These are phyloP conservation scores for Rhabdophis nuchalis DNA, from an alignment of 2,797 vertebrate genomes.

Conservation along the genomic window DNA sequence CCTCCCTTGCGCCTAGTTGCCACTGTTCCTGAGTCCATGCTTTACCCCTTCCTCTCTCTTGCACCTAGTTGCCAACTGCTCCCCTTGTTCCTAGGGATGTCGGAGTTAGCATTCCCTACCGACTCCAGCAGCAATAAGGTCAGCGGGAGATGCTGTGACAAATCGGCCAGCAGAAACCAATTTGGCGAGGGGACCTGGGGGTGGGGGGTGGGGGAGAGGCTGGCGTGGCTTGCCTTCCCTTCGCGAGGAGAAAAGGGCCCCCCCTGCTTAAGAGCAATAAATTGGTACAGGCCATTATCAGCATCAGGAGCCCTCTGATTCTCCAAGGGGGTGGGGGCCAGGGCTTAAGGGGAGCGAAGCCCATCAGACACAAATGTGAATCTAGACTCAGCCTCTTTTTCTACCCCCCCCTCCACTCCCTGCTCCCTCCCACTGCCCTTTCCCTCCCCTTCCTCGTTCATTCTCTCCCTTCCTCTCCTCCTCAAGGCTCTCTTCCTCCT, in stretches of 20 bases:
- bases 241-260: conserved; percentile 66
- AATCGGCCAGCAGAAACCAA: conserved; percentile 44
- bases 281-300: conserved; percentile 87
- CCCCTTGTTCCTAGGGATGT: not conserved
- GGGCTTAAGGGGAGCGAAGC: conserved; percentile 75
- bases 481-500: conserved; percentile 3
- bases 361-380: conserved; percentile 80
- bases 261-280: conserved; percentile 78
- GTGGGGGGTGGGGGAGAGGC: no score
- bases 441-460: conserved; percentile 19
- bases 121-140: not conserved
- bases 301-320: conserved; percentile 59
- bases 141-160: not conserved
- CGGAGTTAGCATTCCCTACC: conserved; percentile 7
- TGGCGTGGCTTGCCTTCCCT: conserved; percentile 30
- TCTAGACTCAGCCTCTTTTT: conserved; percentile 59
- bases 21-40: not conserved
- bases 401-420: conserved; percentile 33
- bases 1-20: no score
- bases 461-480: conserved; percentile 22
- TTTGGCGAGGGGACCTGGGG: conserved; percentile 37
- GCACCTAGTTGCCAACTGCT: not conserved
- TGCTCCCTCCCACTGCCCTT: not conserved
- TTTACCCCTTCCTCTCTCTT: not conserved
- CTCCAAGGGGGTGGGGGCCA: conserved; percentile 58